Conservation (phyloP, 1,140 invertebrate genomes). For the honey bee (Apis mellifera) region Amel_HAv3.1 CM009932.2:11388501-11389000, state of each 20-base stretch:
- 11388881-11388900: constrained; percentile 19
- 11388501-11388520: constrained; percentile 81
- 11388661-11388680: not conserved
- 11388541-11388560: constrained; percentile 80
- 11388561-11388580: constrained; percentile 45
- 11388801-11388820: constrained; percentile 13
- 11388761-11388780: not conserved
- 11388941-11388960: constrained; percentile 10
- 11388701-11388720: not conserved
- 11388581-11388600: constrained; percentile 64
- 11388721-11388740: no score
- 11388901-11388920: not conserved
- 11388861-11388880: constrained; percentile 45
- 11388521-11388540: constrained; percentile 82
- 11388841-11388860: constrained; percentile 43
- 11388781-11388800: not conserved
- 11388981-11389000: not conserved
- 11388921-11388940: constrained; percentile 28
- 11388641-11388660: not conserved
- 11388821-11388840: constrained; percentile 13
- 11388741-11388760: not conserved
- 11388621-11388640: not conserved
- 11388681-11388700: not conserved
- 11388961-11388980: constrained; percentile 24
- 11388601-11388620: constrained; percentile 30